These are phyloP conservation scores for Cerceris rybyensis DNA, from an alignment of 2,888 invertebrate genomes.

Conservation along the genomic window DNA sequence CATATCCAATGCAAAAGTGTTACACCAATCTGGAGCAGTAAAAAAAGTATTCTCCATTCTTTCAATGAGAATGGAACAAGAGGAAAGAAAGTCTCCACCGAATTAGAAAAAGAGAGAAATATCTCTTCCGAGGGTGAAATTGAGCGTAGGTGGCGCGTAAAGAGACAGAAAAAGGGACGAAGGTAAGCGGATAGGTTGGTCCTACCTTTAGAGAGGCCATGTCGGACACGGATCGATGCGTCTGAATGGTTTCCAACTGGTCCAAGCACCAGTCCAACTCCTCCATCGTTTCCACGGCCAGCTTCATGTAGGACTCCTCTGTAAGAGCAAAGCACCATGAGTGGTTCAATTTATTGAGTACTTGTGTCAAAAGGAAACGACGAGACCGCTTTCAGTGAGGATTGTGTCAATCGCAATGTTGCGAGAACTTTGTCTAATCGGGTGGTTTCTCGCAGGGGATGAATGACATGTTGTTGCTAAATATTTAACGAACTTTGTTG, in stretches of 20 bases:
- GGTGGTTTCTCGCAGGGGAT: too few species aligned
- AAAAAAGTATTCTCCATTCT: not conserved
- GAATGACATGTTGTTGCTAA: too few species aligned
- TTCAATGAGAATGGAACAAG: not conserved
- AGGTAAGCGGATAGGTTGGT: slow-evolving; percentile 21
- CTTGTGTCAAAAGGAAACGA: slow-evolving; percentile 1
- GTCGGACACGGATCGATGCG: slow-evolving; percentile 99
- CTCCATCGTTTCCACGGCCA: slow-evolving; percentile 98
- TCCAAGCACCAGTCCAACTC: slow-evolving; percentile 99
- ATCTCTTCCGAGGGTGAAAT: slow-evolving; percentile 8
- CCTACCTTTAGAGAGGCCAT: slow-evolving; percentile 99
- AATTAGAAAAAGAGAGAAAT: not conserved
- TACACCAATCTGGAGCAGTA: not conserved
- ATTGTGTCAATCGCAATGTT: too few species aligned
- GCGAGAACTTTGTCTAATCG: too few species aligned
- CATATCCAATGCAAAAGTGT: too few species aligned
- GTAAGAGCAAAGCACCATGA: slow-evolving; percentile 77
- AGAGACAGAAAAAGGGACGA: slow-evolving; percentile 12
- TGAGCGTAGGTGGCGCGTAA: slow-evolving; percentile 14
- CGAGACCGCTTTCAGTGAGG: not conserved
- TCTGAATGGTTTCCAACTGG: slow-evolving; percentile 99
- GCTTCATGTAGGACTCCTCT: slow-evolving; percentile 96
- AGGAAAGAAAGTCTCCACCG: not conserved
- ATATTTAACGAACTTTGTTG: too few species aligned
- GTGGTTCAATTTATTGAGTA: not conserved